Percentiles rank a stretch among this genome's conserved stretches.
These are phyloP conservation scores for Mastigias papua DNA, from an alignment of 30 jellyfish, hydroid and myxozoan genomes.

Conservation along the genomic window DNA sequence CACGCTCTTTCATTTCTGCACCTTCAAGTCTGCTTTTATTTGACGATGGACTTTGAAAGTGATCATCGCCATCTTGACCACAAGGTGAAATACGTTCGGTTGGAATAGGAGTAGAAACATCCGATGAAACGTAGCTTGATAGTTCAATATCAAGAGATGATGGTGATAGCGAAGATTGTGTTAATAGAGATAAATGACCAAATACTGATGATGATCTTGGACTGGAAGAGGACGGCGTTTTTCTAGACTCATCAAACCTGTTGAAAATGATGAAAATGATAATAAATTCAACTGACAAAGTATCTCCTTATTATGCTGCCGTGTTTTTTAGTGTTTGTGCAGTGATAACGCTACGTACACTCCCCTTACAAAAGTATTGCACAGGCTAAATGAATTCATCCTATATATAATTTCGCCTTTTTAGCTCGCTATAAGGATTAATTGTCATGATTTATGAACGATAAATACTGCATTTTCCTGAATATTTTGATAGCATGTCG, in stretches of 20 bases:
- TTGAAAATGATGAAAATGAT: not conserved
- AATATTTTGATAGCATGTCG: no score
- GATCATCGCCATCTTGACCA: constrained; percentile 80
- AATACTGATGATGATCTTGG: constrained; percentile 79
- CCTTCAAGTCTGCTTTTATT: constrained; percentile 16
- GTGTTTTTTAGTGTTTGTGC: no score
- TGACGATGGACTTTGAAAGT: constrained; percentile 57
- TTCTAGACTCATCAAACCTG: constrained; percentile 62
- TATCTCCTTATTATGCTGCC: no score
- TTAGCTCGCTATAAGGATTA: no score
- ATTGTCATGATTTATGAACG: no score
- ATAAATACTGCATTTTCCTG: no score
- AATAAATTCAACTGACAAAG: no score
- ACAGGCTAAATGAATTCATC: no score
- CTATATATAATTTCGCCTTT: no score
- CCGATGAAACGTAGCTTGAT: constrained; percentile 69
- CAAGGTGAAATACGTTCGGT: constrained; percentile 78
- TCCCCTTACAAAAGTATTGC: no score
- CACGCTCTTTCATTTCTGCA: constrained; percentile 2
- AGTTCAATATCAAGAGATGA: constrained; percentile 73
- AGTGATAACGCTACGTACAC: no score
- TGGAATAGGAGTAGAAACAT: constrained; percentile 61
- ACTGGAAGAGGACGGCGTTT: constrained; percentile 64
- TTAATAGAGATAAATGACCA: constrained; percentile 70
- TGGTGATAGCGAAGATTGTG: constrained; percentile 76